phyloP scores from a whole-genome alignment of 2,113 vertebrate species.

The Baryphthengus martii region DNA sequence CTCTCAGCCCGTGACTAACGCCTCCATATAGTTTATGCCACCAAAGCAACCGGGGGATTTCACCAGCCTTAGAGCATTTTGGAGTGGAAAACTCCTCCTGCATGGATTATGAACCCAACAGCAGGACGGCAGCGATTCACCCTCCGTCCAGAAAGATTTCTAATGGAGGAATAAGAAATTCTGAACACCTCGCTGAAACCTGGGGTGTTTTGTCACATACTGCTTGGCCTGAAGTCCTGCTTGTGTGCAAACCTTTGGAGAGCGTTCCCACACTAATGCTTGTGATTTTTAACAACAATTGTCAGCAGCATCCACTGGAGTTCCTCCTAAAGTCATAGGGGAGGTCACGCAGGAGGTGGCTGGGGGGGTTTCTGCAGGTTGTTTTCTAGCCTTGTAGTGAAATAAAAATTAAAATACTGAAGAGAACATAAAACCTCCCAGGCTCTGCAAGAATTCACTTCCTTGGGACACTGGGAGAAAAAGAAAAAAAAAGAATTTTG shows the following conservation, averaged over 20 bases:
- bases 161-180: neutral
- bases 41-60: neutral
- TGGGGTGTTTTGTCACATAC: neutral
- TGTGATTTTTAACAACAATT: neutral
- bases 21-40: neutral
- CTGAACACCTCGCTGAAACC: neutral
- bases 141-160: neutral
- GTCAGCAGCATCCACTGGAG: neutral
- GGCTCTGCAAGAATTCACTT: neutral
- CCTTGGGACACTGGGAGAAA: neutral
- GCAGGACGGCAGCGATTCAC: neutral
- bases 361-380: neutral
- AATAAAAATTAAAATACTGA: neutral
- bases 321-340: neutral
- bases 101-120: neutral
- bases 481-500: neutral
- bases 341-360: neutral
- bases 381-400: neutral
- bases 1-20: neutral
- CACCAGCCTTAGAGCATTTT: neutral
- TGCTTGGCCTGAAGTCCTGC: neutral
- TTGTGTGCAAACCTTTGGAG: neutral
- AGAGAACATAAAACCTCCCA: neutral
- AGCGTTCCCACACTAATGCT: neutral
- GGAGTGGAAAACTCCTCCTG: neutral